phyloP scores from a whole-genome alignment of 2,888 invertebrate species.

The Chromoteleia sp. region DNA sequence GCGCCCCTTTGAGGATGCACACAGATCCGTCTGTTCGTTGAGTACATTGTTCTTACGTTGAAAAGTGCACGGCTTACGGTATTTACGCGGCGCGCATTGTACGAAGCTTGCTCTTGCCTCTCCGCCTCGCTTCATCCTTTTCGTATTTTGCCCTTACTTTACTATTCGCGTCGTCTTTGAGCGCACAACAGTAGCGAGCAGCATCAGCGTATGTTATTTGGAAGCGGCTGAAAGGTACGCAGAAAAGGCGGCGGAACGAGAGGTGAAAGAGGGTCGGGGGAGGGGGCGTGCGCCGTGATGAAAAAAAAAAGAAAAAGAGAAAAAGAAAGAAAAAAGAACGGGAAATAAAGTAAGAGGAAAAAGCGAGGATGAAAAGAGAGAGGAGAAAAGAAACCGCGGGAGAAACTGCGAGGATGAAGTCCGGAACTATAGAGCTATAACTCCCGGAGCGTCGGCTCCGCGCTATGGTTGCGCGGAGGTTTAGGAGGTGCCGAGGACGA shows the following conservation, averaged over 20 bases:
- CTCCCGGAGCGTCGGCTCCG: slow-evolving; percentile 49
- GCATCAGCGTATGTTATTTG: slow-evolving; percentile 60
- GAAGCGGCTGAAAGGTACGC: slow-evolving; percentile 60
- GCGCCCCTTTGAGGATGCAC: slow-evolving; percentile 45
- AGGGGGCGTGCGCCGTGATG: slow-evolving; percentile 29
- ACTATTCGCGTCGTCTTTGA: slow-evolving; percentile 55
- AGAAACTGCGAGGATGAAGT: slow-evolving; percentile 60
- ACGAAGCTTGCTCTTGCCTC: slow-evolving; percentile 34
- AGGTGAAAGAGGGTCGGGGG: slow-evolving; percentile 40
- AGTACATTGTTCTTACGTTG: slow-evolving; percentile 64
- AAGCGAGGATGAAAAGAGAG: slow-evolving; percentile 15
- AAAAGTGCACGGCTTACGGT: slow-evolving; percentile 61
- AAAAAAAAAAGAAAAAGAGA: slow-evolving; percentile 30
- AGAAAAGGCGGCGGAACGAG: slow-evolving; percentile 55
- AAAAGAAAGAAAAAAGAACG: slow-evolving; percentile 5
- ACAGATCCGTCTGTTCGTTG: slow-evolving; percentile 45
- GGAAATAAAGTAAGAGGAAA: slow-evolving; percentile 24
- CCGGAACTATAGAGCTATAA: slow-evolving; percentile 67
- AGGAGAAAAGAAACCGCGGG: slow-evolving; percentile 37
- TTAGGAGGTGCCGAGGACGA: slow-evolving; percentile 70
- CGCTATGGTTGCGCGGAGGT: slow-evolving; percentile 60
- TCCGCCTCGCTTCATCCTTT: slow-evolving; percentile 44
- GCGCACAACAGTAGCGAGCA: slow-evolving; percentile 57
- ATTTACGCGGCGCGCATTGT: slow-evolving; percentile 53
- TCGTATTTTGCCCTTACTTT: slow-evolving; percentile 54